phyloP scores from a whole-genome alignment of 2,888 invertebrate genomes.

The Aphodius sticticus region DNA sequence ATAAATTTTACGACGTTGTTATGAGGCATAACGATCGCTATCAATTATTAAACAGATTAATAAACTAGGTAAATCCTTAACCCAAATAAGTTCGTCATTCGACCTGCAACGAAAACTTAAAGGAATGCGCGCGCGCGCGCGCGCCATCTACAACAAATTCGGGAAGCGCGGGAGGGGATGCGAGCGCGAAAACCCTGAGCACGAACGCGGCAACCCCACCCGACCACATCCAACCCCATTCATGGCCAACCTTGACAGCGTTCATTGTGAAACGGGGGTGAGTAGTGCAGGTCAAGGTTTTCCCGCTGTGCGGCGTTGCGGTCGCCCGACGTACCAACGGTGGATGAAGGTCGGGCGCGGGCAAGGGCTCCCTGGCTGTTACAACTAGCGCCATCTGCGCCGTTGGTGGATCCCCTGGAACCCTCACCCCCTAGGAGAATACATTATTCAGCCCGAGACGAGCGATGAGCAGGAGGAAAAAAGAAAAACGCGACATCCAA shows the following conservation, averaged over 20 bases:
- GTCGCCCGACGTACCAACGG: background rate
- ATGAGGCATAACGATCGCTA: background rate
- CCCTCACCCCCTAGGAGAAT: too few species aligned
- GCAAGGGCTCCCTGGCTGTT: background rate
- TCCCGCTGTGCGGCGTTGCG: constrained; percentile 18
- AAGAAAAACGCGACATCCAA: too few species aligned
- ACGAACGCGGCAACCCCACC: constrained; percentile 32
- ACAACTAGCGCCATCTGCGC: too few species aligned
- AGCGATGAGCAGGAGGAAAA: too few species aligned
- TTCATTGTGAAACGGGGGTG: constrained; percentile 55
- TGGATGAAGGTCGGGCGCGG: background rate
- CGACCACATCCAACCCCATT: constrained; percentile 49
- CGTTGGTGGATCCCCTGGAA: too few species aligned
- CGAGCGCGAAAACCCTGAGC: background rate
- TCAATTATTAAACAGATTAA: background rate
- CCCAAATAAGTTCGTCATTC: background rate
- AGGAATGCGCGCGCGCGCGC: background rate
- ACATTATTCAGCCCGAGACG: too few species aligned
- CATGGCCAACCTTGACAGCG: constrained; percentile 54
- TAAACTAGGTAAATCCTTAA: background rate
- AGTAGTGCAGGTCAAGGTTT: constrained; percentile 58
- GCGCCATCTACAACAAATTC: background rate
- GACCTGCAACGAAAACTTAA: background rate
- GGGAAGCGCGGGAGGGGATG: background rate
- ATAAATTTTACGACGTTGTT: background rate